Conservation (phyloP, 53 echinoderm and acorn worm species). For the Hippasteria phrygiana region DNA sequence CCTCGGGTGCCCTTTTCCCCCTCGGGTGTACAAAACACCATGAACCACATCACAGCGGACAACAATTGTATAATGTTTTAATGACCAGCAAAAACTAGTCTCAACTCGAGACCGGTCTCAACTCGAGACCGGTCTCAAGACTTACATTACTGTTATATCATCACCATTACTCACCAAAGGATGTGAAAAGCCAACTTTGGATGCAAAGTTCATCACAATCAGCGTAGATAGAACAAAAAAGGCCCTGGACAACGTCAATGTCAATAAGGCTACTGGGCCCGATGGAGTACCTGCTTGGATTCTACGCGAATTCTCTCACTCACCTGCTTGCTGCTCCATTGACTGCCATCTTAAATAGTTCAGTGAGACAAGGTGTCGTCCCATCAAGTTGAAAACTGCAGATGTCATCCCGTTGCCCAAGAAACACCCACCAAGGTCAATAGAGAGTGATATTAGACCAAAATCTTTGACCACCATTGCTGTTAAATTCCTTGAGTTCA, state of each 20-base stretch:
- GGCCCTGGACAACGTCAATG: not conserved
- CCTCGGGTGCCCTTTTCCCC: too few species aligned
- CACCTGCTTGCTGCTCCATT: slow-evolving; percentile 22
- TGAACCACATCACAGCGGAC: too few species aligned
- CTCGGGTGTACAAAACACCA: too few species aligned
- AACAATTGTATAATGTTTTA: too few species aligned
- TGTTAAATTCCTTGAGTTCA: not conserved
- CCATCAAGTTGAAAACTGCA: not conserved
- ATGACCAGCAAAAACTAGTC: too few species aligned
- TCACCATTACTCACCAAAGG: too few species aligned
- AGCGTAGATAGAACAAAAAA: slow-evolving; percentile 2
- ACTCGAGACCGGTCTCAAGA: too few species aligned
- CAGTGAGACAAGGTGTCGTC: not conserved
- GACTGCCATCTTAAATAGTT: slow-evolving; percentile 3
- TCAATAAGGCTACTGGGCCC: slow-evolving; percentile 22
- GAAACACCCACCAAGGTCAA: slow-evolving; percentile 21
- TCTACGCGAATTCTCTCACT: slow-evolving; percentile 13
- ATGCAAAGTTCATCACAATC: too few species aligned
- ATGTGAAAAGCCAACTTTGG: too few species aligned
- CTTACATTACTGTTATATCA: too few species aligned
- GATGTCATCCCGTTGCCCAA: slow-evolving; percentile 2
- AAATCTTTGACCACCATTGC: slow-evolving; percentile 9
- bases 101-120: too few species aligned
- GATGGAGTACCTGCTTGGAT: slow-evolving; percentile 38
- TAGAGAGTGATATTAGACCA: slow-evolving; percentile 17